Evolutionary conservation across 2,888 invertebrate species (phyloP).

Genomic region (Drosophila phalerata): DNA sequence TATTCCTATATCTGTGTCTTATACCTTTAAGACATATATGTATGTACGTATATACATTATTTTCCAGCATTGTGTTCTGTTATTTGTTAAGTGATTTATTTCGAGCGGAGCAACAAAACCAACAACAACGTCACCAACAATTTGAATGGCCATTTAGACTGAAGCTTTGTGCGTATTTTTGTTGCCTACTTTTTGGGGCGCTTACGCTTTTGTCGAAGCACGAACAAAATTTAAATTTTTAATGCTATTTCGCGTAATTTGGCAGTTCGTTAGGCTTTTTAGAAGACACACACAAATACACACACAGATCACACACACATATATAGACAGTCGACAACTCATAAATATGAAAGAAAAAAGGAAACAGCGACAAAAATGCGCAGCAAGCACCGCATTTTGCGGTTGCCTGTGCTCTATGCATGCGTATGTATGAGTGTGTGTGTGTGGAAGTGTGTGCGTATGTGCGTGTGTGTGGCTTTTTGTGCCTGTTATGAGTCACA

Average conservation of each 20-base stretch:
- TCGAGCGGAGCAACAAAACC: conserved; percentile 19
- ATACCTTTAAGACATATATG: no score
- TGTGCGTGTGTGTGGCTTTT: conserved; percentile 42
- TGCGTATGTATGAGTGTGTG: conserved; percentile 27
- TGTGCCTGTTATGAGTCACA: conserved; percentile 71
- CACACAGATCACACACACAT: conserved; percentile 23
- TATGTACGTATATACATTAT: no score
- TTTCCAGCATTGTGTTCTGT: conserved; percentile 37
- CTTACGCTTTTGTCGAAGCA: conserved; percentile 61
- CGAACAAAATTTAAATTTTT: conserved; percentile 78
- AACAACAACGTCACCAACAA: conserved; percentile 17
- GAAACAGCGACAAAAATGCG: conserved; percentile 21
- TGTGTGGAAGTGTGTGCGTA: conserved; percentile 12
- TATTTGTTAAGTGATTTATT: conserved; percentile 64
- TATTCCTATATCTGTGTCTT: no score
- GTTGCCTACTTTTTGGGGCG: conserved; percentile 69
- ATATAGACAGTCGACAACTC: conserved; percentile 38
- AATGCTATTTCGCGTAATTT: conserved; percentile 81
- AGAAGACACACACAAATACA: conserved; percentile 45
- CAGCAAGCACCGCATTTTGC: conserved; percentile 65
- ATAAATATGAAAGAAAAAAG: conserved; percentile 70
- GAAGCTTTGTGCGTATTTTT: conserved; percentile 28
- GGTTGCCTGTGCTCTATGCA: conserved; percentile 41
- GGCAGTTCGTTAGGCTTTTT: conserved; percentile 81
- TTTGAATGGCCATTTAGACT: conserved; percentile 43